Percentiles rank a stretch among this genome's conserved stretches.
Evolutionary conservation across 2,888 invertebrate genomes (phyloP).

Genomic region (Ennomos erosarius): DNA sequence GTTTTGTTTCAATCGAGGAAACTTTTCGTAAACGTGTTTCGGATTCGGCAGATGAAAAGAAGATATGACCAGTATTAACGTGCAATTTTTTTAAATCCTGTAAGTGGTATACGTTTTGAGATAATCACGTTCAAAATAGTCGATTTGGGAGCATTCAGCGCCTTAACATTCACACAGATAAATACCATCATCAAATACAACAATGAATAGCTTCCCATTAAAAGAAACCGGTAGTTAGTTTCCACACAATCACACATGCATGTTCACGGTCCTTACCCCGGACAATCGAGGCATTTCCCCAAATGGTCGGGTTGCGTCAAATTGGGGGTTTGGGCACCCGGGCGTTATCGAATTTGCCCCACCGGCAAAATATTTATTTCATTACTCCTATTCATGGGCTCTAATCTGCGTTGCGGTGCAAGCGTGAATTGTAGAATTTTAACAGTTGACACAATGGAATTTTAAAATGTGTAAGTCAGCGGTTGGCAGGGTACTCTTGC

Average conservation of each 20-base stretch:
- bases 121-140: too few species aligned
- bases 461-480: too few species aligned
- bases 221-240: slow-evolving; percentile 64
- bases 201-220: slow-evolving; percentile 1
- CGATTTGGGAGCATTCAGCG: too few species aligned
- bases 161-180: slow-evolving; percentile 14
- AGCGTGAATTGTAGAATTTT: slow-evolving; percentile 32
- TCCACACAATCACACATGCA: slow-evolving; percentile 71
- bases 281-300: slow-evolving; percentile 74
- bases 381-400: slow-evolving; percentile 83
- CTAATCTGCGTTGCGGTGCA: slow-evolving; percentile 74
- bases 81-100: too few species aligned
- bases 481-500: too few species aligned
- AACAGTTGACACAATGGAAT: background rate
- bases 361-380: slow-evolving; percentile 85
- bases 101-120: too few species aligned
- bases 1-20: too few species aligned
- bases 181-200: slow-evolving; percentile 2
- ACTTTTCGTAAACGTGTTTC: too few species aligned
- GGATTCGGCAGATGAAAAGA: too few species aligned
- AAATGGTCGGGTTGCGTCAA: slow-evolving; percentile 71
- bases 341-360: slow-evolving; percentile 77
- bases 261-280: slow-evolving; percentile 68
- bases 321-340: slow-evolving; percentile 76
- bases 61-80: too few species aligned